Base-by-base conservation (phyloP, 2,888 invertebrate genomes). In the Julus scandinavius region DNA sequence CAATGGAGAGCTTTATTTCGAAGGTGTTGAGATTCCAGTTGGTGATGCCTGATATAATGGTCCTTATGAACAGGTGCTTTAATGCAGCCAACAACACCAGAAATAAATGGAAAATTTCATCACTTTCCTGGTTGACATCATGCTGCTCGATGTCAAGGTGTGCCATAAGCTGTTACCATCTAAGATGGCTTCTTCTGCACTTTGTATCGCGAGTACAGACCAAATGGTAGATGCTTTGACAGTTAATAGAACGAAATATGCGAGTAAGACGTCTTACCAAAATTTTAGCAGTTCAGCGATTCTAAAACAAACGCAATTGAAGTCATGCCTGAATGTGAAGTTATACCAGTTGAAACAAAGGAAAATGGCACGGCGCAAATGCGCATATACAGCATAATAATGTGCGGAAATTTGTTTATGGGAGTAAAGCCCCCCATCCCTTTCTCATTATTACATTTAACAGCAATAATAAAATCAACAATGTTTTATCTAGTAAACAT, bases 31-130 rank as follows among this genome's bases (percentile, higher is more conserved):
- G 85, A 40, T 89, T 89, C 72, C 15, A 54, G 40, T 87, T 89
- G 63, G 84, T 87, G 15, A 87, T 87, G 63, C 87, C 89, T 5
- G 87, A 87, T 38, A 87, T 87, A 13, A 89, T 89, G 85, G 84
- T 85, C 2, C 87, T 89, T 29, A 29, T 87, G 17, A 29, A 89
- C 20, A 11, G 50, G 7, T 89, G 45, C 13, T n/a, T 85, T n/a
- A 85, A 89, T 40, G 87, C 38, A 20, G 17, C 41, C 5, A 20
- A 20, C n/a, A 86, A 49, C 20, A 20, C n/a, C 0, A 15, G 20
- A 45, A 86, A 50, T 20, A 86, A 54, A 50, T 29, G 29, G 58
- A 87, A 87, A 17, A 54, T 15, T 9, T 86, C n/a, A 86, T 63
- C 20, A 29, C 50, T 40, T 88, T 63, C 11, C 15, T 88, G 4